Evolutionary conservation across 2,797 vertebrate species (phyloP).

Genomic region (Mastacembelus armatus): DNA sequence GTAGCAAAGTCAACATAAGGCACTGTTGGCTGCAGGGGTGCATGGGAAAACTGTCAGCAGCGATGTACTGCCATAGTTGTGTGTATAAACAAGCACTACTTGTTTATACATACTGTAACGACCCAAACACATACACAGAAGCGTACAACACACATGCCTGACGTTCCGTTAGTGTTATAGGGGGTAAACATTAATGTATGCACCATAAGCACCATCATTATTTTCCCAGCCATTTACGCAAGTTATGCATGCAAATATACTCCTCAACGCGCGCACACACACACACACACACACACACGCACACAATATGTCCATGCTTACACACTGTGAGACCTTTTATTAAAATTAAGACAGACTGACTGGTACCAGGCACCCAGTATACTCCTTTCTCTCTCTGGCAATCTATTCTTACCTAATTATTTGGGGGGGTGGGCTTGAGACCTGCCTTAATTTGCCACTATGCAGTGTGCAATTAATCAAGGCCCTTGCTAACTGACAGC

Average conservation of each 20-base stretch:
- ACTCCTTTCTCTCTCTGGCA: constrained; percentile 65
- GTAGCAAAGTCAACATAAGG: constrained; percentile 4
- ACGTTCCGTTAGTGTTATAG: not conserved
- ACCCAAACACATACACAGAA: constrained; percentile 11
- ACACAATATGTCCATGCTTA: constrained; percentile 42
- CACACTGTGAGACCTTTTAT: constrained; percentile 62
- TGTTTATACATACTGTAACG: constrained; percentile 6
- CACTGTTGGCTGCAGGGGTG: not conserved
- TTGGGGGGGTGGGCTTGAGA: constrained; percentile 61
- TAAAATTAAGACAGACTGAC: constrained; percentile 55
- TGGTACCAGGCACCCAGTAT: constrained; percentile 36
- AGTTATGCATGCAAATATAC: constrained; percentile 44
- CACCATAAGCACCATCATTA: constrained; percentile 39
- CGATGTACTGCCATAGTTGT: constrained; percentile 17
- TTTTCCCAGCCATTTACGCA: constrained; percentile 28
- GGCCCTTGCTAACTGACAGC: constrained; percentile 76
- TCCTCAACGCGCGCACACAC: constrained; percentile 4
- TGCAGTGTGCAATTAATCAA: constrained; percentile 81
- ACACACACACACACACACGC: constrained; percentile 12
- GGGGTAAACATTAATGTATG: constrained; percentile 29
- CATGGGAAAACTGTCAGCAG: constrained; percentile 26
- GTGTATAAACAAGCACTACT: too few relatives aligned
- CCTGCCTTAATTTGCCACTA: constrained; percentile 79
- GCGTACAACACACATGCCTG: too few relatives aligned
- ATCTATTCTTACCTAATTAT: constrained; percentile 82